Percentiles rank a stretch among this genome's conserved stretches.
Conservation (phyloP, 2,888 invertebrate species). For the Heteromyza rotundicornis region DNA sequence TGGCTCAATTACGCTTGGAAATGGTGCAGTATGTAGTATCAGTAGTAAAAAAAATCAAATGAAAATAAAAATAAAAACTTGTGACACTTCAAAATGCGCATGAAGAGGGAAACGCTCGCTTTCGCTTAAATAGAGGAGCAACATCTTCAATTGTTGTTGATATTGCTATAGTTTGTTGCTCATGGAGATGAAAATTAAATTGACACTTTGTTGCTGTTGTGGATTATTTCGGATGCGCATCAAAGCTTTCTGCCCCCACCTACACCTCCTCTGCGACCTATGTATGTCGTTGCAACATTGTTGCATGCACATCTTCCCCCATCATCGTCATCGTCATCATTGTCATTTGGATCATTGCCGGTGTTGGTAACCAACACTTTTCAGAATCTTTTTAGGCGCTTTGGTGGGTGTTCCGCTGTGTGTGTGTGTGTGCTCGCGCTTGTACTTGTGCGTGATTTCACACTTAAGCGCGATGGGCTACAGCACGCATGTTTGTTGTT, state of each 20-base stretch:
- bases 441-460: constrained; percentile 6
- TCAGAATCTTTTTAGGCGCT: not conserved
- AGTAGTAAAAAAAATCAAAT: no score
- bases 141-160: constrained; percentile 2
- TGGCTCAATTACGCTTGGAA: no score
- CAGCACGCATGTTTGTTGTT: not conserved
- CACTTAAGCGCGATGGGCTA: not conserved
- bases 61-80: no score
- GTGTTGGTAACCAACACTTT: not conserved
- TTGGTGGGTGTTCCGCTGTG: not conserved
- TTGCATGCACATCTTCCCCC: not conserved
- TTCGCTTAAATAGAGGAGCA: not conserved
- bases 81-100: no score
- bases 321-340: not conserved
- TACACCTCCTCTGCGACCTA: not conserved
- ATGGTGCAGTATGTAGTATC: no score
- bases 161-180: constrained; percentile 8
- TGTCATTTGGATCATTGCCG: not conserved
- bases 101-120: not conserved
- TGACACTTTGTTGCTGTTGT: not conserved
- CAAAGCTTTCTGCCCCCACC: not conserved
- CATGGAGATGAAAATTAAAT: not conserved
- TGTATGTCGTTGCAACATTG: not conserved
- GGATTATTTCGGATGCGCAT: not conserved
- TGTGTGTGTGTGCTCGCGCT: not conserved